Conservation (phyloP, 1,140 invertebrate genomes). For the Samia ricini region DNA sequence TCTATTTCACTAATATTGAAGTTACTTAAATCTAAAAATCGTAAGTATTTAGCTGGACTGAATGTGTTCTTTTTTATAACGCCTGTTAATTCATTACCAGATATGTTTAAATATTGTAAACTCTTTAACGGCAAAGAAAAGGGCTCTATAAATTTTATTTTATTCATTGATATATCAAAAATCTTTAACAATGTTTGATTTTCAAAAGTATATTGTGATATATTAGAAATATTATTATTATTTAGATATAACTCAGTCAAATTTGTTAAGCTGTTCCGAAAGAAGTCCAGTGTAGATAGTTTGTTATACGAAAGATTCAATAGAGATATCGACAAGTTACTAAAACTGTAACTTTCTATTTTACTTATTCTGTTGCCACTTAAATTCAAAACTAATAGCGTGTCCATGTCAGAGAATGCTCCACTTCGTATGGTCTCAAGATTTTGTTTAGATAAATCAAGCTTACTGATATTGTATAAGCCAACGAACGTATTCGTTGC, state of each 20-base stretch:
- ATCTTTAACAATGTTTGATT: slow-evolving; percentile 38
- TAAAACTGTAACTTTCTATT: slow-evolving; percentile 40
- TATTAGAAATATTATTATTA: slow-evolving; percentile 39
- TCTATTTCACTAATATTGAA: slow-evolving; percentile 49
- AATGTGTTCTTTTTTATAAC: slow-evolving; percentile 38
- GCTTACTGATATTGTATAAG: slow-evolving; percentile 28
- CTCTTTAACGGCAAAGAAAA: slow-evolving; percentile 45
- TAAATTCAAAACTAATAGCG: slow-evolving; percentile 43
- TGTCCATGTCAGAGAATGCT: slow-evolving; percentile 39
- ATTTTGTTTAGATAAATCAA: slow-evolving; percentile 48
- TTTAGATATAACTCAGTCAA: slow-evolving; percentile 46
- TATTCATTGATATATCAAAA: slow-evolving; percentile 54
- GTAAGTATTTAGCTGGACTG: slow-evolving; percentile 46
- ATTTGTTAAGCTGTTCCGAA: slow-evolving; percentile 35
- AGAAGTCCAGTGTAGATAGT: slow-evolving; percentile 39
- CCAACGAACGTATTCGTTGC: slow-evolving; percentile 39
- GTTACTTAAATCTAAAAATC: slow-evolving; percentile 51
- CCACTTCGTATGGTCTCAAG: slow-evolving; percentile 35
- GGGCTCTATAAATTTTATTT: slow-evolving; percentile 38
- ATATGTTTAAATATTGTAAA: slow-evolving; percentile 53
- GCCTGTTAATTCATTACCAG: slow-evolving; percentile 42
- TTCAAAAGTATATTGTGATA: slow-evolving; percentile 33
- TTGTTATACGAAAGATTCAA: slow-evolving; percentile 56
- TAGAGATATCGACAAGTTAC: slow-evolving; percentile 13
- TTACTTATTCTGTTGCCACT: slow-evolving; percentile 43